Conservation (phyloP, 2,113 vertebrate genomes). For the Syrrhaptes paradoxus region DNA sequence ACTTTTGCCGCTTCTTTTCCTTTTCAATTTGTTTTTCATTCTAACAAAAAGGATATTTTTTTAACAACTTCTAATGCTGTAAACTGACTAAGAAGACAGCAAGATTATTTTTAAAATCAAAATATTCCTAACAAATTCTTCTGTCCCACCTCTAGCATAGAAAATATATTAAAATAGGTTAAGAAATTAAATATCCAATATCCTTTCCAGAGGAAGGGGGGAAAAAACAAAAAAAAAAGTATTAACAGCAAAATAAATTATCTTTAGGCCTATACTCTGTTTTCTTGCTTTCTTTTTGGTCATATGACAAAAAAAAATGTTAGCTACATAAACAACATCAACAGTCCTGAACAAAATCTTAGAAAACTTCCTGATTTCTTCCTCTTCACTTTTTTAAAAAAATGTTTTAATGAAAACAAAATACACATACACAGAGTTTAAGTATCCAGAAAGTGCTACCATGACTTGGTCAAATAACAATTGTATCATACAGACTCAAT, state of each 20-base stretch:
- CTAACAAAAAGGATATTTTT: conserved; percentile 67
- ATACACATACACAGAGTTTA: background rate
- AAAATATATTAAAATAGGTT: background rate
- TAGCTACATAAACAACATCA: background rate
- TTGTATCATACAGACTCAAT: background rate
- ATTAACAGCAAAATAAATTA: background rate
- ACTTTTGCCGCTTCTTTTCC: conserved; percentile 75
- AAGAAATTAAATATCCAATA: background rate
- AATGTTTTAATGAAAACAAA: background rate
- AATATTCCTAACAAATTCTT: background rate
- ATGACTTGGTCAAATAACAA: background rate
- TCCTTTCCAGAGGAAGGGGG: background rate
- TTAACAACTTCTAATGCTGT: background rate
- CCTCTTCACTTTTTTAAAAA: background rate
- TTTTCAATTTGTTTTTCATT: conserved; percentile 83
- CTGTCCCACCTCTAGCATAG: background rate
- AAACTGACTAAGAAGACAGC: background rate
- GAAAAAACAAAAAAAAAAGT: background rate
- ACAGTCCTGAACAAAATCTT: background rate
- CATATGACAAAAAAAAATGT: background rate
- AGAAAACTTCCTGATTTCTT: background rate
- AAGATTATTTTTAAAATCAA: background rate
- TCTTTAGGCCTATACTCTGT: background rate
- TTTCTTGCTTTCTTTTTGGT: background rate
- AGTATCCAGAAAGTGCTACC: background rate